Percentiles rank a stretch among this genome's conserved stretches.
phyloP scores from a whole-genome alignment of 2,888 invertebrate species.

The Sminthurinus aureus region DNA sequence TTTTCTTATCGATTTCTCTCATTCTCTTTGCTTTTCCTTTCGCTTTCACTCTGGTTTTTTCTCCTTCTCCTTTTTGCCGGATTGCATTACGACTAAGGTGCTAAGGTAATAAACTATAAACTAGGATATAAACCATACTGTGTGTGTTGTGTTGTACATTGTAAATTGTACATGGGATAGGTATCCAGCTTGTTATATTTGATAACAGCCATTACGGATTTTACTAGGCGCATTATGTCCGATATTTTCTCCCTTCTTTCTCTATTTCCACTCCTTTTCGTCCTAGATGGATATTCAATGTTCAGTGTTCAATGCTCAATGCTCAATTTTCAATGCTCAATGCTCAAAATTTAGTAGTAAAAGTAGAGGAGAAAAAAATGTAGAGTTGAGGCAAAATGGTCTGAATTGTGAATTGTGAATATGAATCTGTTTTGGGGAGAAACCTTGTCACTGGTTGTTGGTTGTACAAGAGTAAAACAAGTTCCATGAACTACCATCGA shows the following conservation, averaged over 20 bases:
- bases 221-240: constrained; percentile 20
- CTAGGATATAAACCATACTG: background rate
- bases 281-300: background rate
- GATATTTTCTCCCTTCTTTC: constrained; percentile 14
- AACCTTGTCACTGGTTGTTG: too few relatives aligned
- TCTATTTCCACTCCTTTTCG: background rate
- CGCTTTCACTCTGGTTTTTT: background rate
- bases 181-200: constrained; percentile 38
- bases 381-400: background rate
- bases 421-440: too few relatives aligned
- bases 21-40: background rate
- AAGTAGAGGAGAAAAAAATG: background rate
- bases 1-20: constrained; percentile 37
- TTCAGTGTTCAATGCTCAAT: background rate
- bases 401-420: too few relatives aligned
- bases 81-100: constrained; percentile 8
- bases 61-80: background rate
- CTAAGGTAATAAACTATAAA: constrained; percentile 9
- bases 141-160: background rate
- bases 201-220: constrained; percentile 34
- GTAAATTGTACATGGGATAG: background rate
- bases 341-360: background rate
- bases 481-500: too few relatives aligned
- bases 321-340: background rate
- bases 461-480: too few relatives aligned